Evolutionary conservation across 2,888 invertebrate species (phyloP), one percentile per base, ranked within the genome.

Genomic region (Drosophila tanythrix): DNA sequence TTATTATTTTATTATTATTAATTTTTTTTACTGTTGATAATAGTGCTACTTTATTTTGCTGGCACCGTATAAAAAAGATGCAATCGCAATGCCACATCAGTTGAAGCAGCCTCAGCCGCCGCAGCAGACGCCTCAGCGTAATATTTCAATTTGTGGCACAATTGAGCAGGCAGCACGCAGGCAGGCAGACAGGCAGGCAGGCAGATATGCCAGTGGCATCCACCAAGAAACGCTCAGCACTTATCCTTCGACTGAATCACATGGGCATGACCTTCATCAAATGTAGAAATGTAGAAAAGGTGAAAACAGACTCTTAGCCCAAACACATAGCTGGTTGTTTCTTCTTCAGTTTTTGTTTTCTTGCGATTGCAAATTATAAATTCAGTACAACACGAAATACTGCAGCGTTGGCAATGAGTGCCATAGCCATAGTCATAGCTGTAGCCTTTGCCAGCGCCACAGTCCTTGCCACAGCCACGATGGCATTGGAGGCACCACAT

Each of bases 101-200:
- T 18, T 27, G 57, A 48, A 43, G 36, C 36, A 51, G 67, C 51
- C n/a, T 40, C 59, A 35, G 51, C 38, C 48, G 52, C 38, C 67
- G 46, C 52, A 74, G 36, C 53, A 43, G 40, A 38, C 48, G 56
- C 35, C 68, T 52, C 50, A 73, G 58, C 61, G 69, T 74, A 76
- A 88, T 85, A 83, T 87, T 89, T 85, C 88, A 88, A 89, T 87
- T 89, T 83, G 86, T 70, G 72, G 88, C 73, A 70, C 88, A 79
- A 88, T 79, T 74, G 61, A 76, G 75, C 66, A 62, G 46, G 43
- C 43, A 43, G 21, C 21, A 43, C 21, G 57, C 58, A 69, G 58
- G 53, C 36, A 64, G 35, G 43, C 68, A 61, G 46, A 2, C 38
- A 38, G 18, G 18, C 36, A 36, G 36, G 7, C 36, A 36, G 36